Percentiles rank a stretch among this genome's conserved stretches.
phyloP scores from a whole-genome alignment of 2,888 invertebrate genomes.

The Agrenia bidenticulata region DNA sequence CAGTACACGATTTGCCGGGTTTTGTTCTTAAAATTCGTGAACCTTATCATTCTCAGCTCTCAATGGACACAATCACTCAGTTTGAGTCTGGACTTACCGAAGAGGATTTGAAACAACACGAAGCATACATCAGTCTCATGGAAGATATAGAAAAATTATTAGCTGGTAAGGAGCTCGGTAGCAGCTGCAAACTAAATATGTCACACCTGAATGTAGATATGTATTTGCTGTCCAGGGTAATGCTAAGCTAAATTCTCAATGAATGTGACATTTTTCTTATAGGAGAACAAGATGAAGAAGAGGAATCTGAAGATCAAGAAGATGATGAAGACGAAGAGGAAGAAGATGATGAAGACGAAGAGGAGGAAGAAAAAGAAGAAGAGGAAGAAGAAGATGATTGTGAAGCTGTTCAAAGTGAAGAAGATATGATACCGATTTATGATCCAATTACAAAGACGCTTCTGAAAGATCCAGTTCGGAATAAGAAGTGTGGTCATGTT shows the following conservation, averaged over 20 bases:
- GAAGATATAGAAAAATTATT: background rate
- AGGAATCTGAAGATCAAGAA: constrained; percentile 1
- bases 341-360: background rate
- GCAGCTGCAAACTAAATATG: too few species aligned
- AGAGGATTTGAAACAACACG: background rate
- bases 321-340: background rate
- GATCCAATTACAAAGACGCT: constrained; percentile 30
- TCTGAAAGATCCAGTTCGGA: constrained; percentile 35
- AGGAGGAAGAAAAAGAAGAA: background rate
- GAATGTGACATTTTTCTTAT: too few species aligned
- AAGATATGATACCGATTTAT: constrained; percentile 12
- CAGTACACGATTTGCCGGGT: too few species aligned
- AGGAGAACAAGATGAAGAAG: background rate
- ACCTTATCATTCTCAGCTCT: background rate
- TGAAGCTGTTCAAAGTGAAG: constrained; percentile 5
- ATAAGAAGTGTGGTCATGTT: constrained; percentile 41
- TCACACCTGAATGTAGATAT: too few species aligned
- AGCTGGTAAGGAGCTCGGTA: background rate
- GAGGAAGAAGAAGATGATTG: constrained; percentile 6
- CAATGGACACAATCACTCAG: background rate
- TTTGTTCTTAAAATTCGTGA: too few species aligned
- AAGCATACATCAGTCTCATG: background rate
- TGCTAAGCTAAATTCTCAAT: too few species aligned
- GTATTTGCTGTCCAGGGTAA: too few species aligned
- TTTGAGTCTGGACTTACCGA: constrained; percentile 6